Evolutionary conservation across 2,888 invertebrate species (phyloP).

Genomic region (Drosophila paramelanica): DNA sequence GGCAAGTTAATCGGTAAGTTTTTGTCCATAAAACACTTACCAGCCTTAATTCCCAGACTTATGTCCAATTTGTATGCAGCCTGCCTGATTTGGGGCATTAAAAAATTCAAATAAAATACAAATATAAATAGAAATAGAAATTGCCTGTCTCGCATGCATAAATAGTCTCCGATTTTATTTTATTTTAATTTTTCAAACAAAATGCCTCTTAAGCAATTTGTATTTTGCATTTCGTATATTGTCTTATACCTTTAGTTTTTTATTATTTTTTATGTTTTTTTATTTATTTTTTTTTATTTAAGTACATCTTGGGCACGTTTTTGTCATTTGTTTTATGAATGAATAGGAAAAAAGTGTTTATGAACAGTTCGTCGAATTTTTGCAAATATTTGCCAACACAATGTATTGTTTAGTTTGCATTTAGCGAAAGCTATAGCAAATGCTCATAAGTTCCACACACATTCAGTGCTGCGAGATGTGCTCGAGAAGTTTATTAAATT

Average conservation of each 20-base stretch:
- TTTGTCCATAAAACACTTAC: slow-evolving; percentile 4
- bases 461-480: slow-evolving; percentile 48
- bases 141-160: slow-evolving; percentile 45
- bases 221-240: slow-evolving; percentile 10
- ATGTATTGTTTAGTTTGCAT: slow-evolving; percentile 58
- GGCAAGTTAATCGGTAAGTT: slow-evolving; percentile 83
- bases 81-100: slow-evolving; percentile 43
- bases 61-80: slow-evolving; percentile 56
- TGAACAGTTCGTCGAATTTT: slow-evolving; percentile 30
- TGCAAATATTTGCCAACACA: slow-evolving; percentile 60
- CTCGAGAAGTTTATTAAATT: slow-evolving; percentile 44
- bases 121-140: slow-evolving; percentile 13
- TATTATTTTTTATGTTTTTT: neutral
- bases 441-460: slow-evolving; percentile 5
- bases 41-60: slow-evolving; percentile 31
- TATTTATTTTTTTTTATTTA: slow-evolving; percentile 10
- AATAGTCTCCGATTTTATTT: slow-evolving; percentile 31
- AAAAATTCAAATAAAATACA: slow-evolving; percentile 15
- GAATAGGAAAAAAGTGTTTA: slow-evolving; percentile 44
- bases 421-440: slow-evolving; percentile 54
- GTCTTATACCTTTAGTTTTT: neutral
- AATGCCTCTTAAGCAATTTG: slow-evolving; percentile 1
- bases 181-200: slow-evolving; percentile 2
- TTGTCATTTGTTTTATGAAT: slow-evolving; percentile 68
- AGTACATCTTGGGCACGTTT: slow-evolving; percentile 64